phyloP scores from a whole-genome alignment of 2,113 vertebrate species.

The Coturnix japonica region DNA sequence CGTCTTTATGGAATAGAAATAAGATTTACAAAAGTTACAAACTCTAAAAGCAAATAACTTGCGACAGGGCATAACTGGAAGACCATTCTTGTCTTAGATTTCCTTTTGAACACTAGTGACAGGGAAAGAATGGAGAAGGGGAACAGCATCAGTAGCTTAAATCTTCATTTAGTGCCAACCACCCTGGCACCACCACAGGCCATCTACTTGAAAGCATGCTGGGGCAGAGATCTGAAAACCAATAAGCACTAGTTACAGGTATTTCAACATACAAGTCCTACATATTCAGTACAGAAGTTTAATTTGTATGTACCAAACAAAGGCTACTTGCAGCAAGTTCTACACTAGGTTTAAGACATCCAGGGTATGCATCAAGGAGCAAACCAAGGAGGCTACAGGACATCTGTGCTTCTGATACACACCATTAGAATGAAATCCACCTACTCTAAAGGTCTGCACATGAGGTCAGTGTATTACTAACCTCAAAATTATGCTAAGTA shows the following conservation, averaged over 20 bases:
- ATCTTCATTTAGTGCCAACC: not conserved
- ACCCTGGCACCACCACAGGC: not conserved
- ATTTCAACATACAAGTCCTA: not conserved
- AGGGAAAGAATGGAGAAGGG: not conserved
- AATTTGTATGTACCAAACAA: not conserved
- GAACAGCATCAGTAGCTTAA: not conserved
- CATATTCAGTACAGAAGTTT: not conserved
- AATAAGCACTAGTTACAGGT: not conserved
- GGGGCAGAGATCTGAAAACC: not conserved
- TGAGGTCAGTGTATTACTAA: not conserved
- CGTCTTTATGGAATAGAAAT: conserved; percentile 79
- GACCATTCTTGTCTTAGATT: not conserved
- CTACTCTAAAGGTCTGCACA: not conserved
- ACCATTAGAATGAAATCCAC: not conserved
- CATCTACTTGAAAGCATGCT: not conserved
- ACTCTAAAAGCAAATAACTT: conserved; percentile 9
- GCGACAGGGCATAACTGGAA: not conserved
- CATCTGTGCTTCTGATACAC: fast-evolving
- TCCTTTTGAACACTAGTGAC: not conserved
- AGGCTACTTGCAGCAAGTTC: not conserved
- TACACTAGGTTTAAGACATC: not conserved
- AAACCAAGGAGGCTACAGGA: not conserved
- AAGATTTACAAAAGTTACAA: not conserved
- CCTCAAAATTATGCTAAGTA: not conserved
- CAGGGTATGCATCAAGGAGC: not conserved